Base-by-base conservation (phyloP, 2,797 vertebrate species). In the Glossophaga mutica region DNA sequence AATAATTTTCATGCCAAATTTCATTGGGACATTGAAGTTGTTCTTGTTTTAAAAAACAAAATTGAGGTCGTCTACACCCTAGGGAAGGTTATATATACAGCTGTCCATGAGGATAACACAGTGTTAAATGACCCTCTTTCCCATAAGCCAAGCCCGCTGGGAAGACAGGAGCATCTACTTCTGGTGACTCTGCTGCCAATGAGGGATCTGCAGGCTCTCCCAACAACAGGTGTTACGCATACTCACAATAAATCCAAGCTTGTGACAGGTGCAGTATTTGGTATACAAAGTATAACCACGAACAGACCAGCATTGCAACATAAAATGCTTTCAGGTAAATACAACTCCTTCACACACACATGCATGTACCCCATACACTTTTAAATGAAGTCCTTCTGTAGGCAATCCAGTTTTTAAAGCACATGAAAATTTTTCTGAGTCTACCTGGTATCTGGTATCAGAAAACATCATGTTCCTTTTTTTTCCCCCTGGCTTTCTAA, bases 161-260 rank as follows among this genome's bases (percentile, higher is more conserved):
- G 57, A 96, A 96, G 93, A 96, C 94, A 97, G 93, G 87, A 96
- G 73, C 77, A 77, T 68, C 48, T 93, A 87, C 73, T 96, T 85
- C 83, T 94, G 78, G 59, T 88, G 74, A 92, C 50, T 79, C 46
- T 48, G 57, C 29, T 92, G 68, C 81, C 87, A 88, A 16, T 4
- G n/a, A 94, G 19, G 46, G 68, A 94, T 85, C 62, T 71, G 32
- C 44, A 92, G 11, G 1, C 73, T 78, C 37, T 70, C 44, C 26
- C 55, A 79, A 62, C 18, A 82, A 74, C 22, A 71, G 83, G 26
- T 37, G 90, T 46, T 34, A 48, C 29, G 67, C 50, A 83, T 10
- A 78, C 19, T 59, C 32, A 74, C 2, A 18, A 92, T 26, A 94
- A 96, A 92, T 79, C 6, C 29, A 79, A 93, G 50, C 67, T 83